Evolutionary conservation across 2,888 invertebrate genomes (phyloP).

Genomic region (Spisula solida): DNA sequence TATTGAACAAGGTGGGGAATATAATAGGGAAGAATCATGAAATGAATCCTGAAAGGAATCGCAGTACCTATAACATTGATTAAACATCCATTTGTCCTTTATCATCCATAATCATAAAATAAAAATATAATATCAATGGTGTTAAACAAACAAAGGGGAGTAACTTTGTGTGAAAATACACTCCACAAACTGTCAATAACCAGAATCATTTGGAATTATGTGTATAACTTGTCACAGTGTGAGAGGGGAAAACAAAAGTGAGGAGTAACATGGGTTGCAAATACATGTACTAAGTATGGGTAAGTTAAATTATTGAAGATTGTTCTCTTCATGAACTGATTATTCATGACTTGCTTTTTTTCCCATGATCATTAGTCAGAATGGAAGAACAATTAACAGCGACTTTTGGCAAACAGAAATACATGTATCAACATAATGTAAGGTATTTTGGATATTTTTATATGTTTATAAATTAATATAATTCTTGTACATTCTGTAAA

Average conservation of each 20-base stretch:
- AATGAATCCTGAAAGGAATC: too few relatives aligned
- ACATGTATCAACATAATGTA: too few relatives aligned
- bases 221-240: neutral
- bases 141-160: neutral
- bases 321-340: neutral
- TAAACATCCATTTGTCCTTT: too few relatives aligned
- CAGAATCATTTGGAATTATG: neutral
- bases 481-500: too few relatives aligned
- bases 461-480: too few relatives aligned
- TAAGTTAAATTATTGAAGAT: neutral
- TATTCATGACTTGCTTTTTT: neutral
- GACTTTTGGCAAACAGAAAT: too few relatives aligned
- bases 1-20: too few relatives aligned
- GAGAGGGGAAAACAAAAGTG: conserved; percentile 6
- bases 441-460: too few relatives aligned
- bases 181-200: neutral
- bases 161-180: neutral
- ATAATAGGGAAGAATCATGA: too few relatives aligned
- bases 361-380: too few relatives aligned
- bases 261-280: neutral
- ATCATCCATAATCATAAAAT: neutral
- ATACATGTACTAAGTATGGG: neutral
- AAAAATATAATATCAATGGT: conserved; percentile 7
- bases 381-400: too few relatives aligned
- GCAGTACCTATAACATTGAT: too few relatives aligned